Percentiles rank a stretch among this genome's conserved stretches.
phyloP scores from a whole-genome alignment of 2,797 vertebrate genomes.

The Falco cherrug region DNA sequence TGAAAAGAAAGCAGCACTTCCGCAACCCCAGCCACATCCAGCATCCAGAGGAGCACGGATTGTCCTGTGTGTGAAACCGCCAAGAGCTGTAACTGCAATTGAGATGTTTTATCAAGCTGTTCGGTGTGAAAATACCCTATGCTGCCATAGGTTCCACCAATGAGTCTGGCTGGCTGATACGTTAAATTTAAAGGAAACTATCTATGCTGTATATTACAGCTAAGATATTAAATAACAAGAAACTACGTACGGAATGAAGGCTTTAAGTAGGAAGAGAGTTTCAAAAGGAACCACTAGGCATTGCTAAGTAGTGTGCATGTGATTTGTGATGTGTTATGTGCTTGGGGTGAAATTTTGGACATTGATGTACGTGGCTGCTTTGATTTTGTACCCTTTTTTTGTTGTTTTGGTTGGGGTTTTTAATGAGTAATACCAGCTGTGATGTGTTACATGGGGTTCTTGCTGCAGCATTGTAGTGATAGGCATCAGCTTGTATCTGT shows the following conservation, averaged over 20 bases:
- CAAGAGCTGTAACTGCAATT: not conserved
- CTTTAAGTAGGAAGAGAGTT: not conserved
- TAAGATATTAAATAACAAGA: not conserved
- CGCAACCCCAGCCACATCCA: not conserved
- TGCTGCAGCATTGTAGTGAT: not conserved
- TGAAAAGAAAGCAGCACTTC: not conserved
- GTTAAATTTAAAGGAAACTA: not conserved
- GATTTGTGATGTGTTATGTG: not conserved
- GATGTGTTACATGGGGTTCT: not conserved
- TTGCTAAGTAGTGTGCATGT: not conserved
- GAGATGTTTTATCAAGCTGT: not conserved
- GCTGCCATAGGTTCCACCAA: not conserved
- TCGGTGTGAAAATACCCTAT: not conserved
- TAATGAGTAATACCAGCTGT: not conserved
- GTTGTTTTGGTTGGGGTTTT: not conserved
- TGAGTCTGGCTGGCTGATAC: rapidly evolving
- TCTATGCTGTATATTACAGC: not conserved
- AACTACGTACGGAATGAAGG: rapidly evolving
- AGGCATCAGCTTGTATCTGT: not conserved
- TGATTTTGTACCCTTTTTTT: not conserved
- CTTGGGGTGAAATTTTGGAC: not conserved
- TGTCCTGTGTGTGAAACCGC: not conserved
- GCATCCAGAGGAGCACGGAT: not conserved
- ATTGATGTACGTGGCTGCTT: not conserved
- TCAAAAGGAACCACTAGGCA: not conserved